Evolutionary conservation across 2,888 invertebrate genomes (phyloP).

Genomic region (Latrodectus hesperus): DNA sequence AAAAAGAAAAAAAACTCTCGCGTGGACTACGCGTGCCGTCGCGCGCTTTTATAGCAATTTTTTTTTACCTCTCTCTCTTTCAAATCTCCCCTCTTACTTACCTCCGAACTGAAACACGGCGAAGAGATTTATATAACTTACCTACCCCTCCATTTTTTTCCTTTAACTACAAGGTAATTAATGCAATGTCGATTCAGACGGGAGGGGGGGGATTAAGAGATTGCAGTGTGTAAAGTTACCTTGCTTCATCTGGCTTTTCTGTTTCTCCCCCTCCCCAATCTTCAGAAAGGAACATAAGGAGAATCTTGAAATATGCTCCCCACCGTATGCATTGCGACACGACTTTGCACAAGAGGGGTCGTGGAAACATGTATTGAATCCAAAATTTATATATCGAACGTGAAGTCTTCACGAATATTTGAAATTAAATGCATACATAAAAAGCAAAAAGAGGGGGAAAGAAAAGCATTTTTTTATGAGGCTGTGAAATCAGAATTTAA

Average conservation of each 20-base stretch:
- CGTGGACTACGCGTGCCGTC: conserved; percentile 66
- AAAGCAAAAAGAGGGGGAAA: too few species aligned
- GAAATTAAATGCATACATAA: too few species aligned
- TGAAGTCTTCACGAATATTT: too few species aligned
- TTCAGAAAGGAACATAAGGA: background rate
- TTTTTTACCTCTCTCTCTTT: conserved; percentile 23
- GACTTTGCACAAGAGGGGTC: too few species aligned
- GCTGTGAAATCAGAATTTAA: too few species aligned
- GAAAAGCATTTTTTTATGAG: too few species aligned
- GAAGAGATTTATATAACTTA: background rate
- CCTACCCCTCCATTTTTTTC: background rate
- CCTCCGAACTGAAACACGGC: conserved; percentile 10
- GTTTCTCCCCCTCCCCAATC: background rate
- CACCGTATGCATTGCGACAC: too few species aligned
- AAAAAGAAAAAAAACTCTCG: conserved; percentile 40
- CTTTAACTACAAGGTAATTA: conserved; percentile 52
- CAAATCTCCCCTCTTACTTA: conserved; percentile 30
- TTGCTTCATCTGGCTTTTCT: background rate
- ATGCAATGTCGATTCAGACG: conserved; percentile 24
- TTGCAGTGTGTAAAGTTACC: too few species aligned
- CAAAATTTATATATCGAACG: too few species aligned
- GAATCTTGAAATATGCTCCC: background rate
- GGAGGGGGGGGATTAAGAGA: too few species aligned
- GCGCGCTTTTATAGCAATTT: conserved; percentile 49
- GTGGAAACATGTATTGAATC: too few species aligned